phyloP scores from a whole-genome alignment of 2,113 vertebrate genomes.

The Oryzias celebensis region DNA sequence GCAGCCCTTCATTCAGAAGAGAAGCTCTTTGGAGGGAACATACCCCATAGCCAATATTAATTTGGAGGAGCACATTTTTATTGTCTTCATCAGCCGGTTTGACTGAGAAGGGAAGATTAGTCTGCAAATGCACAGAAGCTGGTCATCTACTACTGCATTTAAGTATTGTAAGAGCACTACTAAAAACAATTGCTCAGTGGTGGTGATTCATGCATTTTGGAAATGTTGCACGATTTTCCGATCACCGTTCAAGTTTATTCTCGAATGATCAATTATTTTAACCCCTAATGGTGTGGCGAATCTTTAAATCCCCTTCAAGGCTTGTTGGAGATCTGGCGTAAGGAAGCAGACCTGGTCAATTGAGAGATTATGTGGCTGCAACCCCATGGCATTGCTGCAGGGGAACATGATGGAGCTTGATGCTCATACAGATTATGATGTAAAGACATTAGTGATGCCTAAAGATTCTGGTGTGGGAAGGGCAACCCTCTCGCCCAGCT shows the following conservation, averaged over 20 bases:
- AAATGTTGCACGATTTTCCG: constrained; percentile 35
- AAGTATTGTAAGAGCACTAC: constrained; percentile 41
- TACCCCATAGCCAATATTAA: constrained; percentile 34
- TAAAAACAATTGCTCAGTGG: constrained; percentile 21
- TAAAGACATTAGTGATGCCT: constrained; percentile 34
- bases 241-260: constrained; percentile 32
- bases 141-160: constrained; percentile 46
- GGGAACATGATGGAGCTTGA: constrained; percentile 44
- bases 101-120: constrained; percentile 5
- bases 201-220: constrained; percentile 1
- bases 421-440: constrained; percentile 36
- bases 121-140: constrained; percentile 31
- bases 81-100: constrained; percentile 18
- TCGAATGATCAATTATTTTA: constrained; percentile 41
- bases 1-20: constrained; percentile 64
- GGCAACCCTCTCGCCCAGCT: constrained; percentile 48
- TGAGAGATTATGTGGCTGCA: constrained; percentile 59
- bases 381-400: constrained; percentile 75
- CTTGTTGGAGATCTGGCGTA: constrained; percentile 47
- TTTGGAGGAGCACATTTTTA: constrained; percentile 26
- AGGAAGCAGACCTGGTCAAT: constrained; percentile 54
- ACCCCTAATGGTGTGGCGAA: constrained; percentile 10
- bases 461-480: constrained; percentile 38
- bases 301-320: constrained; percentile 16
- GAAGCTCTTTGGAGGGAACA: constrained; percentile 11